A percentile compares a stretch with the other conserved stretches of the same genome.
Evolutionary conservation across 1,140 invertebrate genomes (phyloP).

Genomic region (Hylaeus volcanicus): DNA sequence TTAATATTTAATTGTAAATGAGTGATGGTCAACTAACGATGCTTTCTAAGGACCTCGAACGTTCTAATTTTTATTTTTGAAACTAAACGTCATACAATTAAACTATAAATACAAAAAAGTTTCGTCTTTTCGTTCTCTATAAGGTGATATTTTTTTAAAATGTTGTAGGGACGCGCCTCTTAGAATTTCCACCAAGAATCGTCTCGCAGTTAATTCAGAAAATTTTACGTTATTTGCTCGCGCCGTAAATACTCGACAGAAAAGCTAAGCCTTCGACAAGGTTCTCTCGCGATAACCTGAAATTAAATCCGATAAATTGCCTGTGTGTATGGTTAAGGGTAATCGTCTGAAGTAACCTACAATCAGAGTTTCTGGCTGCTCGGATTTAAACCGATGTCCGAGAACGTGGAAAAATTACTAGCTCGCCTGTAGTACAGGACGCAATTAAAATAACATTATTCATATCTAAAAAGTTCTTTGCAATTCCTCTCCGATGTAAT

Average conservation of each 20-base stretch:
- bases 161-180: no score
- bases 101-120: no score
- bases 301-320: slow-evolving; percentile 18
- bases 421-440: background rate
- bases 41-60: no score
- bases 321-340: background rate
- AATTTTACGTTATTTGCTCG: background rate
- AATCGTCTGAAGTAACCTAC: background rate
- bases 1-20: no score
- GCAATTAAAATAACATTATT: slow-evolving; percentile 32
- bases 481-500: background rate
- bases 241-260: background rate
- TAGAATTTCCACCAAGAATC: no score
- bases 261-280: background rate
- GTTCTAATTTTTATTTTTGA: no score
- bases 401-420: background rate
- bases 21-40: no score
- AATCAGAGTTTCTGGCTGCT: background rate
- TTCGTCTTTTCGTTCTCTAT: no score
- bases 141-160: no score
- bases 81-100: no score
- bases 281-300: background rate
- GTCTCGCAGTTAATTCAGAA: no score
- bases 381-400: background rate
- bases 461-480: background rate